Percentiles rank a stretch among this genome's conserved stretches.
Evolutionary conservation across 2,797 vertebrate species (phyloP).

Genomic region (Synanceia verrucosa): DNA sequence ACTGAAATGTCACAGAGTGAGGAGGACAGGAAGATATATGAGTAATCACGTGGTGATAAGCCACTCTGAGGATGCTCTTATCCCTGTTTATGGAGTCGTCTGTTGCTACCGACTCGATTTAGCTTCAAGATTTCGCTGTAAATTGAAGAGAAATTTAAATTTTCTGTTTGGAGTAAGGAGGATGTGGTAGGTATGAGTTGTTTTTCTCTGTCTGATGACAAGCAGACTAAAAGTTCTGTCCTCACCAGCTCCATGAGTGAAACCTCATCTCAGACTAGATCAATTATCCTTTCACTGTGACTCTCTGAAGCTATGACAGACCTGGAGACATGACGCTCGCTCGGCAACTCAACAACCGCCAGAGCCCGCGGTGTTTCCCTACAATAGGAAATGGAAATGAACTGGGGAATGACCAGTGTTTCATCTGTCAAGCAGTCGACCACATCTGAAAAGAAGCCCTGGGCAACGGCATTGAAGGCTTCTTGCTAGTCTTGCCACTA

Average conservation of each 20-base stretch:
- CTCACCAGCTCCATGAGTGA: constrained; percentile 12
- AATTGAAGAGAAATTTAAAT: not conserved
- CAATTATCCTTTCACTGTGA: constrained; percentile 13
- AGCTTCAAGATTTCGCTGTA: not conserved
- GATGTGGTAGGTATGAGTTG: not conserved
- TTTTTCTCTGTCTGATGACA: not conserved
- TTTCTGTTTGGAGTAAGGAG: constrained; percentile 3
- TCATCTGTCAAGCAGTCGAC: constrained; percentile 55
- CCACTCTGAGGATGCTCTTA: not conserved
- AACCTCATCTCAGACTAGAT: constrained; percentile 22
- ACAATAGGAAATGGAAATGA: constrained; percentile 49
- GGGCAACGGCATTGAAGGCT: constrained; percentile 49
- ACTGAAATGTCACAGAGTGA: constrained; percentile 67
- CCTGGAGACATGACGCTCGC: constrained; percentile 32
- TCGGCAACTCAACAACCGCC: constrained; percentile 18
- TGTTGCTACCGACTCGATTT: constrained; percentile 20
- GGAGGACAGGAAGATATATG: constrained; percentile 26
- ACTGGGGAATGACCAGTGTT: constrained; percentile 42
- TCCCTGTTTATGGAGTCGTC: constrained; percentile 28
- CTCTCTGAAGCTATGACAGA: constrained; percentile 27
- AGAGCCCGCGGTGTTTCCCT: constrained; percentile 41
- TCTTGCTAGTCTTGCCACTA: constrained; percentile 52
- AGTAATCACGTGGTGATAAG: constrained; percentile 43
- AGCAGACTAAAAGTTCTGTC: constrained; percentile 13
- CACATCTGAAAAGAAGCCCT: constrained; percentile 49